Evolutionary conservation across 2,888 invertebrate species (phyloP).

Genomic region (Aspidapion aeneum): DNA sequence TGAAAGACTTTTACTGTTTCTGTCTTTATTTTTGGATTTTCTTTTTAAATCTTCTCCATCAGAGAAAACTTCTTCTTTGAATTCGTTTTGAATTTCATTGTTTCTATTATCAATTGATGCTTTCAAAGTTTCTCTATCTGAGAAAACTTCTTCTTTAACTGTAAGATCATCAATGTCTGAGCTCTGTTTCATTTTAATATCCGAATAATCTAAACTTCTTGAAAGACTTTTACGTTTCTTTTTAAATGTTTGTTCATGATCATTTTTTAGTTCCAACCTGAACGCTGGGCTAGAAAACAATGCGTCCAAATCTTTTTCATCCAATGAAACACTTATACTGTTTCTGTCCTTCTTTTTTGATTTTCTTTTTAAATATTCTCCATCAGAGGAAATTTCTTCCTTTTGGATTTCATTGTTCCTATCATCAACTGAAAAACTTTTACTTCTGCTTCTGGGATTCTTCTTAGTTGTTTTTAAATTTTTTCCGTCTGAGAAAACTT

Average conservation of each 20-base stretch:
- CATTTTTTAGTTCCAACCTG: neutral
- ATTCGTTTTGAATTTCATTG: too few species aligned
- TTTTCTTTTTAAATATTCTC: too few species aligned
- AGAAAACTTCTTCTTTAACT: neutral
- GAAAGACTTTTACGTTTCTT: constrained; percentile 4
- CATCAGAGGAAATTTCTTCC: too few species aligned
- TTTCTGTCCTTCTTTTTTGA: constrained; percentile 7
- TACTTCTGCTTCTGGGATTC: too few species aligned
- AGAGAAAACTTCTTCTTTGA: neutral
- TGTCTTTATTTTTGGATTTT: too few species aligned
- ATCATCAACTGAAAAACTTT: too few species aligned
- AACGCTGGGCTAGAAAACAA: neutral
- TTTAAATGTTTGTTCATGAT: neutral
- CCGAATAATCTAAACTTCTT: neutral
- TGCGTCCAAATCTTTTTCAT: constrained; percentile 3
- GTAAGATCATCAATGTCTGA: neutral
- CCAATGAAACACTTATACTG: constrained; percentile 3
- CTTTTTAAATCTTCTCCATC: too few species aligned
- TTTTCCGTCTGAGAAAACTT: too few species aligned
- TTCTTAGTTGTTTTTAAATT: constrained; percentile 3
- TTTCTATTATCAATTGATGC: too few species aligned
- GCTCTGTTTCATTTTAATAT: neutral
- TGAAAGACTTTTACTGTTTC: too few species aligned
- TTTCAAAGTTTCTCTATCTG: neutral
- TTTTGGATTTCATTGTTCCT: too few species aligned